Base-by-base conservation (phyloP, 1,140 invertebrate genomes). In the Drosophila chauvacae region DNA sequence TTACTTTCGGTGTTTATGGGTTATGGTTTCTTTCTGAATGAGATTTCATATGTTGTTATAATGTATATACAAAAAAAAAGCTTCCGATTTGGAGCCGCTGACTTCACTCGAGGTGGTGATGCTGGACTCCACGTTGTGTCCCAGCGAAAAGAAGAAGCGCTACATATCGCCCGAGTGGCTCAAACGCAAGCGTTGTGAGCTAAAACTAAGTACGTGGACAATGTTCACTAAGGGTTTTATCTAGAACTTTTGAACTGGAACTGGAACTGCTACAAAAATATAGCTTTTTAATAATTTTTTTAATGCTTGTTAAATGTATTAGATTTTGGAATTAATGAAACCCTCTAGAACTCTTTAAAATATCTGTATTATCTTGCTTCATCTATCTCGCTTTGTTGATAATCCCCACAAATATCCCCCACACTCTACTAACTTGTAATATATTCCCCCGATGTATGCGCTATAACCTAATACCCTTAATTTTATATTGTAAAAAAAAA, bases 91-190 rank as follows among this genome's bases (percentile, higher is more conserved):
- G 80, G 80, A 81, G 77, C 80, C 70, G 85, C 66, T 75, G 30
- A 73, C 73, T 60, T 50, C 64, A 33, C 53, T 84, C 37, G 80
- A 90, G 42, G 23, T 65, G 58, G 63, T 74, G 26, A 23, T 62
- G 23, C 48, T 65, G 35, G 65, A 61, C 9, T 35, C 70, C 20
- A 47, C 65, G 33, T 41, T 90, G 60, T 90, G 85, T 42, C 58
- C 76, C 55, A 62, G 81, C 44, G 85, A 80, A 62, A 90, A 90
- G 48, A 90, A 90, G 78, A 92, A 92, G 61, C 91, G 91, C 45
- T 92, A 92, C 56, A 92, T 92, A 57, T 91, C 91, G 56, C 91
- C 91, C 58, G 91, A 92, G 59, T 92, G 91, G 91, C 83, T 92
- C 39, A 91, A 91, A 47, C 88, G 86, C 77, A 92, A 92, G 65